Evolutionary conservation across 1,140 invertebrate genomes (phyloP), one percentile per base, ranked within the genome.

Genomic region (Euschistus heros): DNA sequence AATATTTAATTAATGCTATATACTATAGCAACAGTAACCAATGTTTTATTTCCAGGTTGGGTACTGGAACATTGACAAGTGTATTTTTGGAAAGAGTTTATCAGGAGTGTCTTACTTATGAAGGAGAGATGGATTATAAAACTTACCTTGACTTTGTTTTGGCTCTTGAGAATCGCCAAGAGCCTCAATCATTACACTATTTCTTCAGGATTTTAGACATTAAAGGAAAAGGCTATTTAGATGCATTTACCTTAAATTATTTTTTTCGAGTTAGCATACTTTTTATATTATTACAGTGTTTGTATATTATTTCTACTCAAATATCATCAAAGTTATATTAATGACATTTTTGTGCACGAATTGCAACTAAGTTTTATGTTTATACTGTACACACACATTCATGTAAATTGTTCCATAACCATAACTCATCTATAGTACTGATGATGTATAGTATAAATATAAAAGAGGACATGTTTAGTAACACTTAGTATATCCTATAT

Each of bases 101-200:
- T 77, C 91, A 97, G 77, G 93, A 96, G 73, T 95, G 90, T 72
- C 80, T 95, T 0, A 98, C 94, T 0, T 97, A 94, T 74, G 88
- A 93, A 71, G 93, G 91, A 8, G 93, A 98, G 82, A 97, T 98
- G 87, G 95, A 98, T 76, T 98, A 97, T 75, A 97, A 97, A 78
- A 94, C 92, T 0, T 98, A 95, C 76, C 75, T 98, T 20, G 93
- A 98, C 74, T 91, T 98, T 77, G 91, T 96, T 0, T 78, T 98
- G 27, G 94, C 94, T 0, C 76, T 97, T 67, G 93, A 97, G 75
- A 94, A 98, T 78, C 81, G 91, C 22, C 84, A 88, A 66, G 93
- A 97, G 74, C 91, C 92, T 0, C 91, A 94, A 71, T 86, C 92
- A 0, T 76, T 97, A 22, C 88, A 93, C 60, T 98, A 95, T 75